phyloP scores from a whole-genome alignment of 2,888 invertebrate species.

The Oscheius sp. region DNA sequence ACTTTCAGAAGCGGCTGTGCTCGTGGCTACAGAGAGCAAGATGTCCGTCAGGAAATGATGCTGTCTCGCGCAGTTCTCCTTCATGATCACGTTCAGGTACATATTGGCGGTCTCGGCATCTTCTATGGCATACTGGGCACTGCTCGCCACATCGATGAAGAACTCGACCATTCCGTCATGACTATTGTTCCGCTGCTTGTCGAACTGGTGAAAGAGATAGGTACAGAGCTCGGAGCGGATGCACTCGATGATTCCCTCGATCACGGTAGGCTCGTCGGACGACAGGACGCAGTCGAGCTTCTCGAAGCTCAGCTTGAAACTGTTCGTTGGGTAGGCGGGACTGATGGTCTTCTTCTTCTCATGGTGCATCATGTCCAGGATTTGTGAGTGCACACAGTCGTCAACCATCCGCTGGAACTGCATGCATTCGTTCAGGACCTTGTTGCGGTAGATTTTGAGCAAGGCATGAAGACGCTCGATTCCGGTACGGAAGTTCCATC shows the following conservation, averaged over 20 bases:
- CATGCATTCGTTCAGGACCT: conserved; percentile 26
- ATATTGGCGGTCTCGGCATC: conserved; percentile 28
- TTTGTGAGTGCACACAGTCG: not conserved
- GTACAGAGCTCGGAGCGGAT: conserved; percentile 29
- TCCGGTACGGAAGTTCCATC: not conserved
- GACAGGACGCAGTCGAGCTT: conserved; percentile 26
- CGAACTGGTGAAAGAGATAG: conserved; percentile 13
- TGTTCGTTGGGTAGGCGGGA: conserved; percentile 17
- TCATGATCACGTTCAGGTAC: conserved; percentile 12
- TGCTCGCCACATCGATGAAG: conserved; percentile 22
- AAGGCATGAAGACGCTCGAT: conserved; percentile 28
- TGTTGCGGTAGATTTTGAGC: conserved; percentile 31
- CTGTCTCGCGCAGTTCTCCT: conserved; percentile 17
- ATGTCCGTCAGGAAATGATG: conserved; percentile 17
- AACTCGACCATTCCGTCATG: conserved; percentile 24
- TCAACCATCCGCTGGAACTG: conserved; percentile 26
- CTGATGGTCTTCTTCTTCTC: conserved; percentile 31
- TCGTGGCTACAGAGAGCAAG: conserved; percentile 22
- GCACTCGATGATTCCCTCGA: conserved; percentile 28
- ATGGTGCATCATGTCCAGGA: conserved; percentile 22
- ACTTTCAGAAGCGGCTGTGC: conserved; percentile 8
- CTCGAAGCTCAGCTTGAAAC: conserved; percentile 17
- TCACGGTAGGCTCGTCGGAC: conserved; percentile 16
- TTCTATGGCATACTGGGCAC: conserved; percentile 25
- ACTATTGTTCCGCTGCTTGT: not conserved